Base-by-base conservation (phyloP, 2,113 vertebrate genomes). In the Brachyistius frenatus region DNA sequence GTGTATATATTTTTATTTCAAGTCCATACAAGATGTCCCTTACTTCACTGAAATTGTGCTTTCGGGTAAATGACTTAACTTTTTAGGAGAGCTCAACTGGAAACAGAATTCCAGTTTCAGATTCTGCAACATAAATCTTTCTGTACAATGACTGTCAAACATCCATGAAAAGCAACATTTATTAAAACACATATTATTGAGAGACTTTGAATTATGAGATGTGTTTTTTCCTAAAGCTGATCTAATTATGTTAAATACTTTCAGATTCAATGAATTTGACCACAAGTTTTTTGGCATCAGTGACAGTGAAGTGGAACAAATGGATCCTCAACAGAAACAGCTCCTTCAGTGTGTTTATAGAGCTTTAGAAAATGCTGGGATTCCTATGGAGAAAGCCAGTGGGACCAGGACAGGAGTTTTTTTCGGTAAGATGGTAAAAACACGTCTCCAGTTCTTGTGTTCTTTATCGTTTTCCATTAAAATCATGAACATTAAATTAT, bases 261-360 rank as follows among this genome's bases (percentile, higher is more conserved):
- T 31, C 80, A 96, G 95, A 62, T 95, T 96, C 53, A 96, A 96
- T 89, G 86, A 94, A 60, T 96, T 95, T 84, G 96, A 96, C 90
- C 94, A 96, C 84, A 95, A 87, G 70, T 81, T 97, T 15, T 96
- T 96, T 67, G 92, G 94, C 57, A 96, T 97, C 83, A 94, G 88
- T 54, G 88, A 95, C 37, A 85, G 82, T 61, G 95, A 97, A 86
- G 93, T 93, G 35, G 90, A 94, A 60, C 86, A 81, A 41, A 95
- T 96, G 95, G 95, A 96, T 75, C 95, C 96, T 0, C 95, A 95
- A 30, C 95, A 96, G 9, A 97, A 96, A 71, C 88, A 95, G 47
- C 89, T 97, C 50, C 77, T 96, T 31, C 94, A 96, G 86, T 97
- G 95, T 63, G 94, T 94, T 0, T 96, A 95, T 80, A 93, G 94